A percentile compares a stretch with the other conserved stretches of the same genome.
Evolutionary conservation across 2,797 vertebrate genomes (phyloP).

Genomic region (Denticeps clupeoides): DNA sequence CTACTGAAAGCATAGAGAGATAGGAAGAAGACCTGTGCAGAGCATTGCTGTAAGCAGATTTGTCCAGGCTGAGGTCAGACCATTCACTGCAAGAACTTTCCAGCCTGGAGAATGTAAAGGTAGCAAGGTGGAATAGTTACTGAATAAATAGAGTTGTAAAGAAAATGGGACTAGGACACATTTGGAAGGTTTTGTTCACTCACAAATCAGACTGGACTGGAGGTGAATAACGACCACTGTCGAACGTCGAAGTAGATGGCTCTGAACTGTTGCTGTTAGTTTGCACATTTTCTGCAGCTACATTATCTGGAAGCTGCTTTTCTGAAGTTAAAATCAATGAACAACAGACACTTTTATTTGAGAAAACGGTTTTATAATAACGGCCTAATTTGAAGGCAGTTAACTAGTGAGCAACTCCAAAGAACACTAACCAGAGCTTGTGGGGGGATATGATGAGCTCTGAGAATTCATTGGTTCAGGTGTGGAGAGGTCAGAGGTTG

Average conservation of each 20-base stretch:
- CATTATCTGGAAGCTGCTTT: constrained; percentile 51
- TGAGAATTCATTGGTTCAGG: constrained; percentile 7
- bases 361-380: no score
- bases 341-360: no score
- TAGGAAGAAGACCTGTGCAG: constrained; percentile 44
- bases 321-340: constrained; percentile 35
- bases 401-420: no score
- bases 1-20: constrained; percentile 47
- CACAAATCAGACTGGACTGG: constrained; percentile 16
- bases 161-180: no score
- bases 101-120: constrained; percentile 39
- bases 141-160: no score
- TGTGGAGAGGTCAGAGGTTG: constrained; percentile 13
- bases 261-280: constrained; percentile 31
- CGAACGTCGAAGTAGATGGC: constrained; percentile 42
- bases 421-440: no score
- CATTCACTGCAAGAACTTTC: constrained; percentile 48
- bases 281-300: constrained; percentile 33
- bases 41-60: constrained; percentile 16
- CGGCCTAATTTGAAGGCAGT: no score
- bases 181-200: no score
- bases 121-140: no score
- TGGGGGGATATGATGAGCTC: no score
- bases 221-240: constrained; percentile 59
- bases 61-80: constrained; percentile 41